Percentiles rank a stretch among this genome's conserved stretches.
These are phyloP conservation scores for Watsonalla binaria DNA, from an alignment of 2,888 invertebrate species.

Conservation along the genomic window DNA sequence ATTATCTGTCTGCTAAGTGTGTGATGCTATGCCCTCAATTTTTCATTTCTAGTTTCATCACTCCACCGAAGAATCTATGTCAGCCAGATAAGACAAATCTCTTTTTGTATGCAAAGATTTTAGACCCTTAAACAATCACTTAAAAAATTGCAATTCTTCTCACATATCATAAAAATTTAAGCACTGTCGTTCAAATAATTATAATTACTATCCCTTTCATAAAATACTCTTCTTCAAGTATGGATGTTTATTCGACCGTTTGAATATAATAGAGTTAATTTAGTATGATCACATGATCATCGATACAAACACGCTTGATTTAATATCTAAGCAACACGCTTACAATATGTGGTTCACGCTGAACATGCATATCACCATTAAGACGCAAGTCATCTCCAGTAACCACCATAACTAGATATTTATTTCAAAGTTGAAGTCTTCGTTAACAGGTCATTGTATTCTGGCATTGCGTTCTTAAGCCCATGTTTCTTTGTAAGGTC, in stretches of 20 bases:
- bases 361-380: conserved; percentile 27
- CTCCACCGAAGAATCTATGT: neutral
- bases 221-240: too few species aligned
- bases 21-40: conserved; percentile 7
- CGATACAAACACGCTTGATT: neutral
- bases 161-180: too few species aligned
- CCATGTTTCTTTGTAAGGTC: conserved; percentile 50
- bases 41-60: conserved; percentile 5
- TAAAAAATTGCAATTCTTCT: too few species aligned
- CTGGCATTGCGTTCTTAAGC: conserved; percentile 21
- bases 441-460: conserved; percentile 18
- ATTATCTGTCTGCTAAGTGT: neutral
- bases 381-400: conserved; percentile 29
- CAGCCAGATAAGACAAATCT: neutral
- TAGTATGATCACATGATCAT: neutral
- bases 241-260: too few species aligned
- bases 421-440: conserved; percentile 8
- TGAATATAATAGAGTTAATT: neutral
- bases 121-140: too few species aligned
- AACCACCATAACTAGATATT: conserved; percentile 20
- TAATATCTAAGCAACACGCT: conserved; percentile 2
- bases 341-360: conserved; percentile 7
- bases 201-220: too few species aligned
- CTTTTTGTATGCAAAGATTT: neutral
- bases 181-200: too few species aligned